Evolutionary conservation across 2,113 vertebrate genomes (phyloP).

Genomic region (Cygnus atratus): DNA sequence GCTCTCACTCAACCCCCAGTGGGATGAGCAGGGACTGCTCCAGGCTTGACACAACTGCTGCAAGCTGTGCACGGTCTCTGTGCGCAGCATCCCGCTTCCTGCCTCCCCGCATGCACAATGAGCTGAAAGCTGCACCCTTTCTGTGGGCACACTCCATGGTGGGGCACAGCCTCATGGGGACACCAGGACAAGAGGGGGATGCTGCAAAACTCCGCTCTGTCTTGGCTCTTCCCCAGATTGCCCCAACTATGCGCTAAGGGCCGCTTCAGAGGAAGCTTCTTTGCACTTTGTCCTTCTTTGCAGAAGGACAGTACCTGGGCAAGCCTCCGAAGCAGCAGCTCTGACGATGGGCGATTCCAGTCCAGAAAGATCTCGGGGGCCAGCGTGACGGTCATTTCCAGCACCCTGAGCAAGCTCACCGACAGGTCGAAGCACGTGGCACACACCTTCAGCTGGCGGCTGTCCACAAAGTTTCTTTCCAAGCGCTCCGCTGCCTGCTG

Average conservation of each 20-base stretch:
- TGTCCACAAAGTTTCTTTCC: slow-evolving; percentile 97
- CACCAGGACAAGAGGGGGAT: background rate
- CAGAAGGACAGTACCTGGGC: slow-evolving; percentile 83
- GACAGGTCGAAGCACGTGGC: slow-evolving; percentile 99
- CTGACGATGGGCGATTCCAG: slow-evolving; percentile 89
- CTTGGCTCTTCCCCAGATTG: background rate
- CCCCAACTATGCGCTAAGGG: background rate
- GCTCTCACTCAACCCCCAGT: background rate
- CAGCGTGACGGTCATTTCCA: slow-evolving; percentile 96
- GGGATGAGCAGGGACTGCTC: background rate
- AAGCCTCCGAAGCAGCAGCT: slow-evolving; percentile 91
- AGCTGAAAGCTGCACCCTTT: background rate
- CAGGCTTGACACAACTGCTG: background rate
- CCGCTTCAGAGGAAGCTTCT: background rate
- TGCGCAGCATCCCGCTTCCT: background rate
- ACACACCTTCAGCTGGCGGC: slow-evolving; percentile 96
- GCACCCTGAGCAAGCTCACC: slow-evolving; percentile 92
- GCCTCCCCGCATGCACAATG: accelerated
- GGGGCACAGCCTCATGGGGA: background rate
- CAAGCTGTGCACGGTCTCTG: background rate
- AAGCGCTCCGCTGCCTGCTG: slow-evolving; percentile 97
- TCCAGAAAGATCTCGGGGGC: slow-evolving; percentile 95
- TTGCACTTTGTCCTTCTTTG: background rate
- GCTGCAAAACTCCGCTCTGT: background rate
- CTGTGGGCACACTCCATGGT: background rate